Evolutionary conservation across 2,797 vertebrate species (phyloP).

Genomic region (Simalia tracyae): DNA sequence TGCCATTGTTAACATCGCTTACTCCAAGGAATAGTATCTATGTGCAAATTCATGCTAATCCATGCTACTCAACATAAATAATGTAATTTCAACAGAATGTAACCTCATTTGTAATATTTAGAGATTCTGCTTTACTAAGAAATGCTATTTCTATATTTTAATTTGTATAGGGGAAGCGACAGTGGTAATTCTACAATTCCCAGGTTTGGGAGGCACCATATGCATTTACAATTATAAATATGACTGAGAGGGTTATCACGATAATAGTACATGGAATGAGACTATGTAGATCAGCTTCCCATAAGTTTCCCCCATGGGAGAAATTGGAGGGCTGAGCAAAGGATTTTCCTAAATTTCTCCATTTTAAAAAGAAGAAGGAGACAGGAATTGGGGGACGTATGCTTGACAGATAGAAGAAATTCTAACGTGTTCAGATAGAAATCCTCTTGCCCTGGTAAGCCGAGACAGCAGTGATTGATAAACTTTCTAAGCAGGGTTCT

Average conservation of each 20-base stretch:
- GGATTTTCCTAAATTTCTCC: not conserved
- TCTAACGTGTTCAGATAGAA: not conserved
- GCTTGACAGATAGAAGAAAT: not conserved
- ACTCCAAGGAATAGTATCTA: not conserved
- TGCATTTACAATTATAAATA: not conserved
- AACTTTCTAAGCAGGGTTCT: not conserved
- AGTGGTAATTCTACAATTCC: not conserved
- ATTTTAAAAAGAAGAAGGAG: not conserved
- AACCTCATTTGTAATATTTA: not conserved
- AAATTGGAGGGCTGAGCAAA: not conserved
- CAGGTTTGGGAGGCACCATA: not conserved
- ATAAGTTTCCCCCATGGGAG: not conserved
- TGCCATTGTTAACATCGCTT: not conserved
- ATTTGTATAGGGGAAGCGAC: not conserved
- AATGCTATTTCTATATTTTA: not conserved
- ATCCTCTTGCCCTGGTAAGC: no score
- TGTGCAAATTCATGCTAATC: not conserved
- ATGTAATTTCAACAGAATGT: not conserved
- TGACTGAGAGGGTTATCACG: not conserved
- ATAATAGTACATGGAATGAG: not conserved
- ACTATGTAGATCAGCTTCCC: not conserved
- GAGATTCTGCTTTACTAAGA: not conserved
- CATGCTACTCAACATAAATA: not conserved
- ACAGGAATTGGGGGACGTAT: not conserved
- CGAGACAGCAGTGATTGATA: not conserved